These are phyloP conservation scores for Bathynomus jamesi DNA, from an alignment of 1,140 invertebrate genomes.

Conservation along the genomic window DNA sequence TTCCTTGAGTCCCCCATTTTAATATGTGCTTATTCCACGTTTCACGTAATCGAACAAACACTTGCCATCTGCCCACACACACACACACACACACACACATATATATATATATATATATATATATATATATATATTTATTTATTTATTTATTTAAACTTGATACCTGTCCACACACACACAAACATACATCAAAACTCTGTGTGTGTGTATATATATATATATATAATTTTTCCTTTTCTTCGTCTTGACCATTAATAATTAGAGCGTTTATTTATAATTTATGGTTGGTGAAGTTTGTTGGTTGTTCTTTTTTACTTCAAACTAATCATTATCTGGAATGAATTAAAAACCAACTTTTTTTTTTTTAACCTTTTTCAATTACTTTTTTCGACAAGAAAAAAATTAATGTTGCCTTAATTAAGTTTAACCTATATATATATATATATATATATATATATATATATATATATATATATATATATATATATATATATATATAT, in stretches of 20 bases:
- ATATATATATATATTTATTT: neutral
- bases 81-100: neutral
- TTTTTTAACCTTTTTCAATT: too few relatives aligned
- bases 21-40: neutral
- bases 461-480: slow-evolving; percentile 3
- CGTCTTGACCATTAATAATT: too few relatives aligned
- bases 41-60: neutral
- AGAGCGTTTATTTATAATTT: too few relatives aligned
- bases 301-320: too few relatives aligned
- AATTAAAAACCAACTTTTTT: too few relatives aligned
- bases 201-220: neutral
- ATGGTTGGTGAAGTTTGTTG: too few relatives aligned
- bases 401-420: too few relatives aligned
- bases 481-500: slow-evolving; percentile 3
- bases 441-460: slow-evolving; percentile 3
- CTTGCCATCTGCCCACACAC: neutral
- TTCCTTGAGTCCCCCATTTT: neutral
- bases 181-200: neutral
- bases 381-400: too few relatives aligned
- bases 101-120: neutral
- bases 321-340: too few relatives aligned
- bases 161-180: neutral
- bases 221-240: too few relatives aligned
- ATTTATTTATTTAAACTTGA: neutral
- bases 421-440: neutral